Base-by-base conservation (phyloP, 2,888 invertebrate species). In the Esperia sulphurella region DNA sequence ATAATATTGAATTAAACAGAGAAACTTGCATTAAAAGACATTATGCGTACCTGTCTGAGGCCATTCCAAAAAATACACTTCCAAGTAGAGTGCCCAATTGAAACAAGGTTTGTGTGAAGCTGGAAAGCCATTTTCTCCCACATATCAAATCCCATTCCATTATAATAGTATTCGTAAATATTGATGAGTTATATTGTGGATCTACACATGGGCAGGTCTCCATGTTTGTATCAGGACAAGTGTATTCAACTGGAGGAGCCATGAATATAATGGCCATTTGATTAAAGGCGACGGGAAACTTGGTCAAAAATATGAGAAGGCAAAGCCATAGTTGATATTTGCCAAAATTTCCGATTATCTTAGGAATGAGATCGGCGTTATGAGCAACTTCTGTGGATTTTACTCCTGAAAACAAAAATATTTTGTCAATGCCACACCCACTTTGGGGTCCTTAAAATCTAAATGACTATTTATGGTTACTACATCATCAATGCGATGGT, bases 61-160 rank as follows among this genome's bases (percentile, higher is more conserved):
- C 84, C 75, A 92, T 92, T 65, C 95, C 95, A 75, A 95, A 95
- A 8, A 92, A 50, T 44, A 95, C 90, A 68, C 94, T 95, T 40
- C 95, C 95, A 30, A 94, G 61, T 61, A 95, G 83, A 43, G 94
- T 92, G 30, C 95, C 95, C 49, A 93, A 75, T 92, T 95, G 95
- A 50, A 95, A 93, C 49, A 94, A 75, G 6, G 93, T 94, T 77
- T 95, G 95, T 0, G 94, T 93, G 28, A 95, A 83, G 66, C 94
- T 93, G 1, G 92, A 90, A 52, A 94, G 76, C 79, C 93, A 92
- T 43, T 87, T 85, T 40, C 81, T 90, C 2, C 91, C 90, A 71
- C 95, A 95, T 21, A 95, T 94, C 53, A 96, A 85, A 71, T 93
- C 88, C 94, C 95, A 96, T 91, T 95, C 92, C 48, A 92, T 93